Evolutionary conservation across 1,140 invertebrate species (phyloP).

Genomic region (Palaemon carinicauda): DNA sequence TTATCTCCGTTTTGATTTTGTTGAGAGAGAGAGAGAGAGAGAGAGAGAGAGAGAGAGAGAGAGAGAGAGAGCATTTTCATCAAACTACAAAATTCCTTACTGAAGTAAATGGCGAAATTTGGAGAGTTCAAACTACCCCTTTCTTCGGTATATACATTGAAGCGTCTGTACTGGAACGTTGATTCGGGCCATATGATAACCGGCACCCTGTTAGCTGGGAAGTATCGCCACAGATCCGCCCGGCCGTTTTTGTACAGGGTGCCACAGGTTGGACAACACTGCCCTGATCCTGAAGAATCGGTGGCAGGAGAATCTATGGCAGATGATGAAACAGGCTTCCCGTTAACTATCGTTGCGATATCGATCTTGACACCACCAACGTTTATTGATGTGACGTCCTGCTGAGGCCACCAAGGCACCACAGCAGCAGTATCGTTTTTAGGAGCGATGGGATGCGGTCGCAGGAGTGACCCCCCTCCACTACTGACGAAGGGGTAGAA

Average conservation of each 20-base stretch:
- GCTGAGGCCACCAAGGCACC: too few relatives aligned
- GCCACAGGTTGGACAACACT: background rate
- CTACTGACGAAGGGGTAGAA: too few relatives aligned
- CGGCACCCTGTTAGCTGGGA: background rate
- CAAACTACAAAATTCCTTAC: background rate
- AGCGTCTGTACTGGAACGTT: background rate
- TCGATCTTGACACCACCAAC: too few relatives aligned
- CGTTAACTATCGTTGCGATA: too few relatives aligned
- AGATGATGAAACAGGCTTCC: too few relatives aligned
- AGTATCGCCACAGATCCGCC: background rate
- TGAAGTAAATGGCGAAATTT: constrained; percentile 13
- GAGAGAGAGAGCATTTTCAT: background rate
- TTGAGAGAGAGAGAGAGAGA: background rate
- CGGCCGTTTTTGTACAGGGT: background rate
- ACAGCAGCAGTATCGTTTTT: too few relatives aligned
- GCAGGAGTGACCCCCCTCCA: too few relatives aligned
- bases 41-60: constrained; percentile 7
- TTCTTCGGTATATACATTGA: constrained; percentile 8
- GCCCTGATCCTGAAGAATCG: too few relatives aligned
- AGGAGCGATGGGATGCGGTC: too few relatives aligned
- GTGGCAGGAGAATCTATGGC: too few relatives aligned
- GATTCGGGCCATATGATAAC: constrained; percentile 14
- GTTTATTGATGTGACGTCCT: too few relatives aligned
- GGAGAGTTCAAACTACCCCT: constrained; percentile 9
- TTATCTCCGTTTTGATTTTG: too few relatives aligned